phyloP scores from a whole-genome alignment of 1,140 invertebrate genomes.

The Zaprionus capensis region DNA sequence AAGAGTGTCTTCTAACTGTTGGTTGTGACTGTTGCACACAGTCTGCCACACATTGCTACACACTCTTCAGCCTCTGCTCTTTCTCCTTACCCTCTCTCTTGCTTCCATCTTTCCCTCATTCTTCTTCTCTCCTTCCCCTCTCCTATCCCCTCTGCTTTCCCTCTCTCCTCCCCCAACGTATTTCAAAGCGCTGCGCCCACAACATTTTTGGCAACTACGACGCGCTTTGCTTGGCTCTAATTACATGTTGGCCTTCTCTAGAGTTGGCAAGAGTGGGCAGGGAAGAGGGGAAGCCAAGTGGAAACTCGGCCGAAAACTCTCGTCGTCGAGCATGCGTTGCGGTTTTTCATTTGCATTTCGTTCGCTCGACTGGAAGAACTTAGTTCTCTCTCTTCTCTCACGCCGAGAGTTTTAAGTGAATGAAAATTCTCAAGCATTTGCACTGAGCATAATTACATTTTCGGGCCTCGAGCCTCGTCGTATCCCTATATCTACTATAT shows the following conservation, averaged over 20 bases:
- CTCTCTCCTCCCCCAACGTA: neutral
- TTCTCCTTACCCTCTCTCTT: neutral
- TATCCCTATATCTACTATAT: conserved; percentile 57
- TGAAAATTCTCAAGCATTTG: conserved; percentile 62
- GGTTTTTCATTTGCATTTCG: conserved; percentile 80
- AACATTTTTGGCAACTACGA: conserved; percentile 76
- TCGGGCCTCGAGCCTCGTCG: conserved; percentile 27
- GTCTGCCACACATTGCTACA: conserved; percentile 34
- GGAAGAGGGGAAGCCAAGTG: neutral
- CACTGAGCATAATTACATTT: conserved; percentile 72
- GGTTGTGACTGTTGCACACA: conserved; percentile 59
- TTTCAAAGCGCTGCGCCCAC: conserved; percentile 75
- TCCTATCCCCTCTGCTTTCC: no score
- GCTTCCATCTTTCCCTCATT: neutral
- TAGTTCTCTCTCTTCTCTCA: conserved; percentile 23
- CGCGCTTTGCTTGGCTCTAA: conserved; percentile 70
- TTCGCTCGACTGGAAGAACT: conserved; percentile 54
- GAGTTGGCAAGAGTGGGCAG: neutral
- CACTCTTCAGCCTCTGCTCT: neutral
- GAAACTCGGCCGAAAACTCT: conserved; percentile 53
- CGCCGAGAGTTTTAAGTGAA: conserved; percentile 66
- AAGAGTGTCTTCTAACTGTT: conserved; percentile 10
- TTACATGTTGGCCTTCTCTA: conserved; percentile 69
- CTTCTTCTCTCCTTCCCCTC: no score
- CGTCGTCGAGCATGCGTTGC: conserved; percentile 76